phyloP scores from a whole-genome alignment of 2,797 vertebrate genomes.

The Oreochromis grahami region DNA sequence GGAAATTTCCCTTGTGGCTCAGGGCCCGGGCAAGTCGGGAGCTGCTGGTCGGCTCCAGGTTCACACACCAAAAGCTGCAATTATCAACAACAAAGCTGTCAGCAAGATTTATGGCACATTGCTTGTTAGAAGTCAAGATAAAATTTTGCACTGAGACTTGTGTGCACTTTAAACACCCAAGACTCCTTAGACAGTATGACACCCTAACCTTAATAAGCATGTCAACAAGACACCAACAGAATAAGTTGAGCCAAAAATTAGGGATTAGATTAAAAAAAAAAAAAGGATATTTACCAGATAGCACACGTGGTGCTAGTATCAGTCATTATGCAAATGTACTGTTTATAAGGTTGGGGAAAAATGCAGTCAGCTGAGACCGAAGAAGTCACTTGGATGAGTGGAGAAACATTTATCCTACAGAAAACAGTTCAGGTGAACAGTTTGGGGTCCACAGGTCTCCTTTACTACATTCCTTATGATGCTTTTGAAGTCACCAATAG shows the following conservation, averaged over 20 bases:
- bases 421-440: not conserved
- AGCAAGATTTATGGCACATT: constrained; percentile 72
- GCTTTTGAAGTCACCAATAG: not conserved
- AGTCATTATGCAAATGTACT: not conserved
- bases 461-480: not conserved
- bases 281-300: not conserved
- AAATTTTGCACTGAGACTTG: not conserved
- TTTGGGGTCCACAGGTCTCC: not conserved
- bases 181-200: not conserved
- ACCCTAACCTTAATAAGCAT: not conserved
- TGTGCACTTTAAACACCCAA: not conserved
- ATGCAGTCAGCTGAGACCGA: not conserved
- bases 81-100: constrained; percentile 66
- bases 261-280: not conserved
- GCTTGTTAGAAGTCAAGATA: constrained; percentile 28
- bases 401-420: not conserved
- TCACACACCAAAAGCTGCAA: constrained; percentile 37
- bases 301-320: not conserved
- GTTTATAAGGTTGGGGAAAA: not conserved
- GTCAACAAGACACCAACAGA: not conserved
- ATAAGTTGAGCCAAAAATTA: not conserved
- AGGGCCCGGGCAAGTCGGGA: not conserved
- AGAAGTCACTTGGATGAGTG: not conserved
- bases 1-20: constrained; percentile 32
- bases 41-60: not conserved